Evolutionary conservation across 2,113 vertebrate species (phyloP).

Genomic region (Cricetomys ansorgei): DNA sequence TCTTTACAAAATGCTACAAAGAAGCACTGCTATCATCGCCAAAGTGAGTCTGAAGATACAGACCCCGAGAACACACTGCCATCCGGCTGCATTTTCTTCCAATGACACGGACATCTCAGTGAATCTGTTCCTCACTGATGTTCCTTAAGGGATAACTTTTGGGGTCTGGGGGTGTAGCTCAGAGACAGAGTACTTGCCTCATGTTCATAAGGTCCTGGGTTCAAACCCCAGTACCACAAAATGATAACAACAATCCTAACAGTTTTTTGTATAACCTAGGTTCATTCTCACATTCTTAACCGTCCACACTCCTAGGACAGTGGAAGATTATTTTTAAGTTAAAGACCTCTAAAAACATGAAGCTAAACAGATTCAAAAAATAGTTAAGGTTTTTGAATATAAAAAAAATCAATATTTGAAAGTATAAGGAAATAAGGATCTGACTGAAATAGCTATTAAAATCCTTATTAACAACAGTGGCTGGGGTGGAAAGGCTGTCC

Average conservation of each 20-base stretch:
- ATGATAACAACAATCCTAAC: neutral
- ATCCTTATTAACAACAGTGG: neutral
- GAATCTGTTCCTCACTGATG: conserved; percentile 49
- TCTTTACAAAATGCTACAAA: conserved; percentile 71
- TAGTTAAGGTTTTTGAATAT: conserved; percentile 21
- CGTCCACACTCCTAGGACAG: neutral
- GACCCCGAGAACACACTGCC: conserved; percentile 70
- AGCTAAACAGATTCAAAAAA: conserved; percentile 43
- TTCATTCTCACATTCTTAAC: neutral
- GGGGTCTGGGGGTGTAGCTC: too few species aligned
- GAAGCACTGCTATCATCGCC: conserved; percentile 73
- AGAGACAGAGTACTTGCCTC: neutral
- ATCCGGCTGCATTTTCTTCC: conserved; percentile 28
- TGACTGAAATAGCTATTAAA: conserved; percentile 10
- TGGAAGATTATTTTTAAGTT: conserved; percentile 2
- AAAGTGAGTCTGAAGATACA: conserved; percentile 64
- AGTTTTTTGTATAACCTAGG: neutral
- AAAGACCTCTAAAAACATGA: conserved; percentile 27
- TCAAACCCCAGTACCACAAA: neutral
- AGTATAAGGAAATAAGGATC: conserved; percentile 34
- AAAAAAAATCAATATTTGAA: neutral
- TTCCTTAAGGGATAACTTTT: neutral
- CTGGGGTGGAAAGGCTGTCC: neutral
- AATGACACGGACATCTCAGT: conserved; percentile 44
- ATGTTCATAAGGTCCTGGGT: neutral